phyloP scores from a whole-genome alignment of 2,888 invertebrate species.

The Cryptus armator region DNA sequence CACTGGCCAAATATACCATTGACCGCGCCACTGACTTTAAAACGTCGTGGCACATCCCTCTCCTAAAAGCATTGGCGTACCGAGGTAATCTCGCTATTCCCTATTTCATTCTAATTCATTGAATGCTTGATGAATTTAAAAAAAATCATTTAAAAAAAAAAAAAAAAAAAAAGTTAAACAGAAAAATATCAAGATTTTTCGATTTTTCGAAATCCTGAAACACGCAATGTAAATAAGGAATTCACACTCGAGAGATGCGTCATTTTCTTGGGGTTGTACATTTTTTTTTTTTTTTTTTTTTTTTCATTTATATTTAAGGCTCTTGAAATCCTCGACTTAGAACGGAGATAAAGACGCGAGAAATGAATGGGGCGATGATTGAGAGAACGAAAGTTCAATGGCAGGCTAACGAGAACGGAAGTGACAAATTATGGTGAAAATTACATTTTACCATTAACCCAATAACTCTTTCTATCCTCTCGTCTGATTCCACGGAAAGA shows the following conservation, averaged over 20 bases:
- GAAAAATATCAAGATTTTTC: not conserved
- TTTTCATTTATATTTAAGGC: not conserved
- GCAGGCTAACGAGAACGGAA: conserved; percentile 25
- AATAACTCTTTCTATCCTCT: not conserved
- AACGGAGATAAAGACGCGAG: conserved; percentile 1
- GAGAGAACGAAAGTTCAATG: conserved; percentile 11
- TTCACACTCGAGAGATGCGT: no score
- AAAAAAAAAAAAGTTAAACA: not conserved
- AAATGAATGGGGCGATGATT: conserved; percentile 23
- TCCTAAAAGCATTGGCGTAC: conserved; percentile 78
- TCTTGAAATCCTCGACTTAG: conserved; percentile 1
- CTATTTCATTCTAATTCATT: conserved; percentile 48
- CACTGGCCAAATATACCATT: conserved; percentile 67
- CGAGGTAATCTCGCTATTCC: conserved; percentile 72
- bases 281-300: not conserved
- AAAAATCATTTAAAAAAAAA: not conserved
- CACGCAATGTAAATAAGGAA: no score
- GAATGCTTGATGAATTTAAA: not conserved
- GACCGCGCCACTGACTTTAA: conserved; percentile 78
- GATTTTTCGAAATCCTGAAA: not conserved
- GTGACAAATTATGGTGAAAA: not conserved
- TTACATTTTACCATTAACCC: conserved; percentile 5
- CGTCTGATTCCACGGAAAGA: not conserved
- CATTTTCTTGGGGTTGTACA: not conserved
- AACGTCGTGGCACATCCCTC: conserved; percentile 73